Conservation (phyloP, 2,888 invertebrate species). For the Tanytarsus gracilentus region DNA sequence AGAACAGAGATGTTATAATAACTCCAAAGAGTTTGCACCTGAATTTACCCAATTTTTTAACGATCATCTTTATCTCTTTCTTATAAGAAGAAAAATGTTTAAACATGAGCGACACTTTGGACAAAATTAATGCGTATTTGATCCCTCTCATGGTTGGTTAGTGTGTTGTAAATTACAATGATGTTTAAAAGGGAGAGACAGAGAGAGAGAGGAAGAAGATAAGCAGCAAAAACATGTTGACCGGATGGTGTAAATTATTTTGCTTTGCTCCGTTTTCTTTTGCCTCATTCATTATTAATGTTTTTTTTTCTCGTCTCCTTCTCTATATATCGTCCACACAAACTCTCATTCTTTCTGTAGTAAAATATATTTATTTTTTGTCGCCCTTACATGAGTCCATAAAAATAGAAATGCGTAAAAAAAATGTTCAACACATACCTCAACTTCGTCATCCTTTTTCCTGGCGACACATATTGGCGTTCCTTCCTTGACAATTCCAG, state of each 20-base stretch:
- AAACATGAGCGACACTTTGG: neutral
- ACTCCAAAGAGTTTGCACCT: constrained; percentile 11
- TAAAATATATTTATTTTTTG: no score
- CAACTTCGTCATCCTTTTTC: neutral
- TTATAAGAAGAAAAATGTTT: neutral
- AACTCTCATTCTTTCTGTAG: no score
- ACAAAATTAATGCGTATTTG: no score
- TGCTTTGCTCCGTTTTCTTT: no score
- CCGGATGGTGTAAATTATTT: constrained; percentile 26
- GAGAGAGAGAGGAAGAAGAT: no score
- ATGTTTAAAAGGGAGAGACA: no score
- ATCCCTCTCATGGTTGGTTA: no score
- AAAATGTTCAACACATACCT: neutral
- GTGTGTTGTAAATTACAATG: no score
- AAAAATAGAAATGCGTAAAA: neutral
- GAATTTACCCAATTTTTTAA: constrained; percentile 9
- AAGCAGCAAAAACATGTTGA: no score
- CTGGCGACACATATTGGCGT: constrained; percentile 86
- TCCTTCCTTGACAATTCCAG: constrained; percentile 89
- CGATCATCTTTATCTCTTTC: neutral
- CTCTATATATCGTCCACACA: no score
- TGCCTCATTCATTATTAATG: no score
- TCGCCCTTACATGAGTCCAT: neutral
- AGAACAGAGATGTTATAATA: neutral
- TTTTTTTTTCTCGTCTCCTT: no score